phyloP scores from a whole-genome alignment of 1,140 invertebrate genomes.

The Macrosteles quadrilineatus region DNA sequence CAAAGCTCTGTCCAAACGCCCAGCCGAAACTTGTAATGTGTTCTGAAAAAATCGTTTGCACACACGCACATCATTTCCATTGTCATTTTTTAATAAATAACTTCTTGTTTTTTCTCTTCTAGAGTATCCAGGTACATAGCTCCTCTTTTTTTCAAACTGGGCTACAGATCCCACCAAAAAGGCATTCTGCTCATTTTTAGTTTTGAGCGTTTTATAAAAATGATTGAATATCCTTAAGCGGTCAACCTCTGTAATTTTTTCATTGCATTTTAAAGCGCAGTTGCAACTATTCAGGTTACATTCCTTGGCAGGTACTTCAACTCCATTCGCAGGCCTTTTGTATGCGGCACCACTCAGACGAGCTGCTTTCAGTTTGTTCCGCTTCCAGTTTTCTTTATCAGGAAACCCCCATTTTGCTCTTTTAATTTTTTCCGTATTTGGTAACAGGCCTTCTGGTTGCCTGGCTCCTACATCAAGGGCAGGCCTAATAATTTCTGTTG shows the following conservation, averaged over 20 bases:
- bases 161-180: too few relatives aligned
- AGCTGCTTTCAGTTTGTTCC: not conserved
- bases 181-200: too few relatives aligned
- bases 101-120: not conserved
- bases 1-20: not conserved
- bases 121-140: too few relatives aligned
- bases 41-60: not conserved
- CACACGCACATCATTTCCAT: not conserved
- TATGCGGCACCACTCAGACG: not conserved
- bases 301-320: slow-evolving; percentile 1
- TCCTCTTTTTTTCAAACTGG: too few relatives aligned
- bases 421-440: not conserved
- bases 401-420: not conserved
- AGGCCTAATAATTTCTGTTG: not conserved
- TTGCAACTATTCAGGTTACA: not conserved
- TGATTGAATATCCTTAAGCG: too few relatives aligned
- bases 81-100: not conserved
- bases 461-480: not conserved
- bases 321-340: not conserved
- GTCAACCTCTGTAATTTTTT: not conserved
- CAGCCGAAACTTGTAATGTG: not conserved
- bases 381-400: not conserved
- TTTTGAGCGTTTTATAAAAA: too few relatives aligned
- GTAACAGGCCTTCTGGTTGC: not conserved
- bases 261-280: not conserved